Evolutionary conservation across 2,113 vertebrate genomes (phyloP), one percentile per base, ranked within the genome.

Genomic region (Zapus hudsonius): DNA sequence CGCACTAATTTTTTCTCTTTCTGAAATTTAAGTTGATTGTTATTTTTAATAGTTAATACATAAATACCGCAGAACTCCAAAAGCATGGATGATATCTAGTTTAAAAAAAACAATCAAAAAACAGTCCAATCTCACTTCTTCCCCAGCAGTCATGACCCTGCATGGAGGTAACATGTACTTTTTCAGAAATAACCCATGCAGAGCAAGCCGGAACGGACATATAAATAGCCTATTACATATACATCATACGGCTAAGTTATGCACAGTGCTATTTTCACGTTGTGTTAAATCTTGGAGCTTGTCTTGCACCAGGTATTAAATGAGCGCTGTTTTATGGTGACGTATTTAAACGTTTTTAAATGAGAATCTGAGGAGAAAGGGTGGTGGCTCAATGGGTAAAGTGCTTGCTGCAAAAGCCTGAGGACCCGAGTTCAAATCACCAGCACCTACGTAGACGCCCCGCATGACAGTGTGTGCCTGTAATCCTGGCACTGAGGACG

Each of bases 31-130:
- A 87, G 87, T 64, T 52, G 17, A 57, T 85, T 57, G 2, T 66
- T 93, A 29, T 90, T 82, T 95, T 90, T 89, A 94, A 70, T 93
- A 89, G n/a, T 31, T 81, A 59, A 72, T 40, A 38, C 4, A 52
- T 85, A 86, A 72, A 64, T 66, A 69, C 42, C 44, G 10, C 66
- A 89, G 75, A 89, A 87, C 63, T 90, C 8, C 22, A 89, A 86
- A 91, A 66, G 20, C 42, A 33, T 31, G 33, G 70, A 36, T 61
- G 7, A 3, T 66, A 23, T 57, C 63, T 81, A 23, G 23, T 63
- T 5, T 33, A 91, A 78, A 94, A 75, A 52, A 52, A 52, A 52
- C n/a, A n/a, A n/a, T n/a, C n/a, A 52, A 52, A 52, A 52, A 52
- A 52, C 52, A 52, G 52, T 10, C 52, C 10, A 47, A 20, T 82